Evolutionary conservation across 2,113 vertebrate genomes (phyloP).

Genomic region (Crotalus tigris): DNA sequence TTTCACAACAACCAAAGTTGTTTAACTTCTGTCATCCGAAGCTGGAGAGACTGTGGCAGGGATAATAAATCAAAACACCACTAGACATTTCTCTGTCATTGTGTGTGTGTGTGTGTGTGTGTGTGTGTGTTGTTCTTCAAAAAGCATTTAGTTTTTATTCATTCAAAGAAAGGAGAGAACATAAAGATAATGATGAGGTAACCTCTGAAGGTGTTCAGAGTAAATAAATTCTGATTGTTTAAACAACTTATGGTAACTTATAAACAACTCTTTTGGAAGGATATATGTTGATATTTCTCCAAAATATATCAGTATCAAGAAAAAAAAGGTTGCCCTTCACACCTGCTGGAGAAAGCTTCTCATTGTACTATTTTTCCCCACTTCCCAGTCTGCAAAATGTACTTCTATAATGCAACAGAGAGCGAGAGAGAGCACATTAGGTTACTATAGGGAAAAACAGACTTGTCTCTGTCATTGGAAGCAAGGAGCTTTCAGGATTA

Average conservation of each 20-base stretch:
- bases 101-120: neutral
- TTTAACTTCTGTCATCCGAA: neutral
- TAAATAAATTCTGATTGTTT: neutral
- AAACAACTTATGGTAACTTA: neutral
- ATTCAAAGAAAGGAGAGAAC: neutral
- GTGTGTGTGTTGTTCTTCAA: neutral
- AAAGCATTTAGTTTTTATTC: neutral
- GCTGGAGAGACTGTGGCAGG: neutral
- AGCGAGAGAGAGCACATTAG: neutral
- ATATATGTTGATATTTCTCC: neutral
- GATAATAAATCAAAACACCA: neutral
- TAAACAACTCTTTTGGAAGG: neutral
- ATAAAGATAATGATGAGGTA: neutral
- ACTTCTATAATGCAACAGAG: neutral
- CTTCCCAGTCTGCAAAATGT: neutral
- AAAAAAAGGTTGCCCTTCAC: neutral
- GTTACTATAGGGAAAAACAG: neutral
- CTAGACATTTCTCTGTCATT: neutral
- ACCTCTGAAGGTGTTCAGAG: neutral
- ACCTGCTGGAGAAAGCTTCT: neutral
- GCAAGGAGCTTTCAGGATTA: neutral
- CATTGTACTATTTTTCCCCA: neutral
- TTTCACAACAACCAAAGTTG: neutral
- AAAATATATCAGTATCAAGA: neutral
- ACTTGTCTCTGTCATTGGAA: neutral